Percentiles rank a stretch among this genome's conserved stretches.
These are phyloP conservation scores for Trochalopteron elliotii DNA, from an alignment of 2,113 vertebrate species.

Conservation along the genomic window DNA sequence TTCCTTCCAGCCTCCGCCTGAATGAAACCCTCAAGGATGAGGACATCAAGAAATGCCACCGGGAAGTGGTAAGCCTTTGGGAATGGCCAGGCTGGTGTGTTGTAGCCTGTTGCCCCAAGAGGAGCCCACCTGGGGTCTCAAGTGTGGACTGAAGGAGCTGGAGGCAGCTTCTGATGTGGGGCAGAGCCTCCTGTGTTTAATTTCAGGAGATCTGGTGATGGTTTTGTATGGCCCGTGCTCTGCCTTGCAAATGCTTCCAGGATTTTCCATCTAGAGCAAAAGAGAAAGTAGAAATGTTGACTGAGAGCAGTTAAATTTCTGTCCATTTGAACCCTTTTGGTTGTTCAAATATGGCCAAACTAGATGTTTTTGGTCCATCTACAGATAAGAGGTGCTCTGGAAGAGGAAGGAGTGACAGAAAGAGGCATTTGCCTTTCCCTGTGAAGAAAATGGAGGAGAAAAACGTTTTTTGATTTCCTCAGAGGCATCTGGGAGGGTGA, in stretches of 20 bases:
- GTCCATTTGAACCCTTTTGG: rapidly evolving
- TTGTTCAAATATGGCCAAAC: not conserved
- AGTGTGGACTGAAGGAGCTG: rapidly evolving
- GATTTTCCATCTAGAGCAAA: not conserved
- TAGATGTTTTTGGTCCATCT: not conserved
- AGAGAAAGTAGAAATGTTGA: not conserved
- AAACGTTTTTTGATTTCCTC: not conserved
- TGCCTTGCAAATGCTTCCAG: not conserved
- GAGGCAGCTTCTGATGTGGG: not conserved
- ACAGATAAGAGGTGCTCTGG: not conserved
- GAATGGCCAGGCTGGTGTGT: not conserved
- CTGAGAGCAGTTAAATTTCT: not conserved
- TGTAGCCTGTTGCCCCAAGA: not conserved
- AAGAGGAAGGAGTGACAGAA: not conserved
- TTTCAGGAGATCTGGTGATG: not conserved
- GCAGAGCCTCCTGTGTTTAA: not conserved
- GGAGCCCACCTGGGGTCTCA: not conserved
- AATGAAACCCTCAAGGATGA: constrained; percentile 66
- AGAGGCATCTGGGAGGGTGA: not conserved
- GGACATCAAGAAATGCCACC: constrained; percentile 72
- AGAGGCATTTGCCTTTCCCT: not conserved
- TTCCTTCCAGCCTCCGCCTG: constrained; percentile 66
- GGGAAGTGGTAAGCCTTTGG: constrained; percentile 68
- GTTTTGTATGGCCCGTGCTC: rapidly evolving
- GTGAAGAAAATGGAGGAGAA: not conserved